Conservation (phyloP, 2,113 vertebrate species). For the Psammodynastes pulverulentus region DNA sequence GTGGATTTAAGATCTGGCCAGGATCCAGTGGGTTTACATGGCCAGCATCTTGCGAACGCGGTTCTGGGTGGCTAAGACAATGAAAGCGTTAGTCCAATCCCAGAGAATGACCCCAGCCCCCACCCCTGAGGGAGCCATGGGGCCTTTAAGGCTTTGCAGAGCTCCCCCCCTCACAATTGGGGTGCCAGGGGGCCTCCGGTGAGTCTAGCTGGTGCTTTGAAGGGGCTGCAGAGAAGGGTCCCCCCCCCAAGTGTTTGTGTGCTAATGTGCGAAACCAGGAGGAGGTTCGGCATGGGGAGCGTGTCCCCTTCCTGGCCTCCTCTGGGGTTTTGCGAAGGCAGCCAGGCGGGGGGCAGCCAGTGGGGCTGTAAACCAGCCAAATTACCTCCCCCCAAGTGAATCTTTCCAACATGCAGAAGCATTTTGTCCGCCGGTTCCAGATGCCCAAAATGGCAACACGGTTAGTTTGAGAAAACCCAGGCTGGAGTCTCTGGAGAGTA, state of each 20-base stretch:
- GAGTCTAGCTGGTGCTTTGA: background rate
- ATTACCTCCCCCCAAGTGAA: background rate
- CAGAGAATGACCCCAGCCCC: background rate
- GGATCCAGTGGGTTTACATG: background rate
- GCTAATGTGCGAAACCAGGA: background rate
- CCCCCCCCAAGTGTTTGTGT: background rate
- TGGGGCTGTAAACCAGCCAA: background rate
- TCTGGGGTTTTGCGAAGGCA: no score
- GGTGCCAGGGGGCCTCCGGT: background rate
- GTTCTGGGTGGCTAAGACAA: background rate
- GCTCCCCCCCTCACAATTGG: background rate
- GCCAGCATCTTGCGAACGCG: background rate
- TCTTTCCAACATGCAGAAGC: background rate
- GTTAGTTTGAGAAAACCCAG: background rate
- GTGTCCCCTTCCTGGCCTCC: background rate
- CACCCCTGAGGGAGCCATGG: fast-evolving
- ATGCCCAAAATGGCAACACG: background rate
- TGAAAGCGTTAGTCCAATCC: background rate
- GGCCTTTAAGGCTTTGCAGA: background rate
- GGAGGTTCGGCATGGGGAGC: background rate
- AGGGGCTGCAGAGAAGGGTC: background rate
- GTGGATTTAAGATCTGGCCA: background rate
- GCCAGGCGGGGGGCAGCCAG: background rate
- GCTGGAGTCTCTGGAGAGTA: background rate
- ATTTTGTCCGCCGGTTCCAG: background rate